These are phyloP conservation scores for Osmerus mordax DNA, from an alignment of 2,113 vertebrate genomes.

Conservation along the genomic window DNA sequence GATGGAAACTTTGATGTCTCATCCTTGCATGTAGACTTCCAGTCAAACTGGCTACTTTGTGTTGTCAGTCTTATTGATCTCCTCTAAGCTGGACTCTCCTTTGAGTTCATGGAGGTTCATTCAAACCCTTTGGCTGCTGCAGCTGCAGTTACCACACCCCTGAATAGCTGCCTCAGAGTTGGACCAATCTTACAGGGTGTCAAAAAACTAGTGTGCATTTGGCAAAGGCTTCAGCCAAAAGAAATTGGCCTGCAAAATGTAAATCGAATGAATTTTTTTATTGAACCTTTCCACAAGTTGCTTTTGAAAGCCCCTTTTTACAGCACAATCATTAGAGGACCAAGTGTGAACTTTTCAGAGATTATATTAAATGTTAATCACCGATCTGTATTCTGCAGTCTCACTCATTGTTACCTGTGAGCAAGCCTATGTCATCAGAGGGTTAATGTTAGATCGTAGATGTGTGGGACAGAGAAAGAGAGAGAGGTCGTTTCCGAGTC, in stretches of 20 bases:
- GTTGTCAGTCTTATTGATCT: slow-evolving; percentile 49
- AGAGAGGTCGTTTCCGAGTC: not conserved
- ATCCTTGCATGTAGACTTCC: not conserved
- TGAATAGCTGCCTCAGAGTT: slow-evolving; percentile 28
- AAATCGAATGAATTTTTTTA: slow-evolving; percentile 5
- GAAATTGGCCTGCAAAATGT: not conserved
- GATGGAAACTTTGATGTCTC: slow-evolving; percentile 7
- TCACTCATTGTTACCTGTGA: slow-evolving; percentile 13
- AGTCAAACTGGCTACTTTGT: slow-evolving; percentile 13
- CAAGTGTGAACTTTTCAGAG: slow-evolving; percentile 3
- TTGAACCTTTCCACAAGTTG: not conserved
- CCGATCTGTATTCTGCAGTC: slow-evolving; percentile 14
- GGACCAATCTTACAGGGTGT: slow-evolving; percentile 15
- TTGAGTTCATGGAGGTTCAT: slow-evolving; percentile 47
- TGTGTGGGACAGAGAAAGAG: slow-evolving; percentile 15
- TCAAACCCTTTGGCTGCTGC: slow-evolving; percentile 34
- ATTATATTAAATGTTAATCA: slow-evolving; percentile 33
- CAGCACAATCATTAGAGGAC: not conserved
- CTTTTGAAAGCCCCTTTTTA: not conserved
- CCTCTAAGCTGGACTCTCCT: slow-evolving; percentile 35
- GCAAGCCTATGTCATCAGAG: slow-evolving; percentile 12
- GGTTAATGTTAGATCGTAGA: slow-evolving; percentile 49
- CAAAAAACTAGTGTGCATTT: not conserved
- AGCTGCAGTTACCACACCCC: slow-evolving; percentile 40
- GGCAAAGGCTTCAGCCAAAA: not conserved